These are phyloP conservation scores for Apolygus lucorum DNA, from an alignment of 1,140 invertebrate genomes.

Conservation along the genomic window DNA sequence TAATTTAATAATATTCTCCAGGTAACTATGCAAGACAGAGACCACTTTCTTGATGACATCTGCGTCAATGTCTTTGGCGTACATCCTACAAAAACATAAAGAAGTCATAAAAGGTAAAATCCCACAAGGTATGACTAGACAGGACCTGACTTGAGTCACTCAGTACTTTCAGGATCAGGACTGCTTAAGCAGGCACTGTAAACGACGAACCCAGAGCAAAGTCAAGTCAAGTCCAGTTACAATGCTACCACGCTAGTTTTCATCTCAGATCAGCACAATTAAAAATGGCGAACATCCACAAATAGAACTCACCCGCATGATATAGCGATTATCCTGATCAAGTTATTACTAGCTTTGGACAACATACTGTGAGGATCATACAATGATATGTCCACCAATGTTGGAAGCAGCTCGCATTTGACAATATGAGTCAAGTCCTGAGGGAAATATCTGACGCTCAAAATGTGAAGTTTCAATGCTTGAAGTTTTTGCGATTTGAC, in stretches of 20 bases:
- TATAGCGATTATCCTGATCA: slow-evolving; percentile 49
- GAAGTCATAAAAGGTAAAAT: not conserved
- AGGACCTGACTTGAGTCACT: too few species aligned
- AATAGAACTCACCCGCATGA: slow-evolving; percentile 38
- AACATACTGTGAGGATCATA: slow-evolving; percentile 27
- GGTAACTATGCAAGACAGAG: slow-evolving; percentile 42
- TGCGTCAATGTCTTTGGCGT: slow-evolving; percentile 43
- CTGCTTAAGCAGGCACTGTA: too few species aligned
- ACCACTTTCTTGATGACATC: slow-evolving; percentile 42
- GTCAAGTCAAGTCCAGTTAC: too few species aligned
- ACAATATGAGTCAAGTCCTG: slow-evolving; percentile 51
- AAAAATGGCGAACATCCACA: not conserved
- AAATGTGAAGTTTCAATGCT: slow-evolving; percentile 47
- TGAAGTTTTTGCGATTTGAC: slow-evolving; percentile 39
- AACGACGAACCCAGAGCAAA: too few species aligned
- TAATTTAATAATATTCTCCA: slow-evolving; percentile 33
- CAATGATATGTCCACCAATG: slow-evolving; percentile 39
- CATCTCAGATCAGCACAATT: not conserved
- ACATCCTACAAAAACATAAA: slow-evolving; percentile 38
- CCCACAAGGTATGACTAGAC: too few species aligned
- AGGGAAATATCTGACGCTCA: slow-evolving; percentile 49
- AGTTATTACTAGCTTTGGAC: slow-evolving; percentile 40
- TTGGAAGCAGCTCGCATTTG: slow-evolving; percentile 46
- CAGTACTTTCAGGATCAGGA: too few species aligned
- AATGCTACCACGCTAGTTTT: too few species aligned